Evolutionary conservation across 2,888 invertebrate genomes (phyloP).

Genomic region (Rhopalosiphum nymphaeae): DNA sequence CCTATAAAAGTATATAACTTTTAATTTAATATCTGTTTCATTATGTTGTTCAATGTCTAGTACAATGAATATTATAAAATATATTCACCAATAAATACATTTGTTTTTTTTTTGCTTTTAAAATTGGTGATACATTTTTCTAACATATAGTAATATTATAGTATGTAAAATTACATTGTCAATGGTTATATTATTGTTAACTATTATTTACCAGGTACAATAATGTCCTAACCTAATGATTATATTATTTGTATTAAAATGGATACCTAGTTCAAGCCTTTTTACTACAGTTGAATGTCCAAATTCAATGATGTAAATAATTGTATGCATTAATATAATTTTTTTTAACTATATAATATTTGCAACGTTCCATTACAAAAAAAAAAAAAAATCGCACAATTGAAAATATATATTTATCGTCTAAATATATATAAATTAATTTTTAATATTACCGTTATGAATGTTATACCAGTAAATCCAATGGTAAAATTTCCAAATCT

Average conservation of each 20-base stretch:
- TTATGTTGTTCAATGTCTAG: conserved; percentile 50
- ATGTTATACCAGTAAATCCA: conserved; percentile 54
- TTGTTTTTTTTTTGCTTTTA: conserved; percentile 48
- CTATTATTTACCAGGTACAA: conserved; percentile 57
- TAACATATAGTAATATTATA: conserved; percentile 40
- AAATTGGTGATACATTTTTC: conserved; percentile 49
- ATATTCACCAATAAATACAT: conserved; percentile 37
- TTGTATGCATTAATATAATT: conserved; percentile 55
- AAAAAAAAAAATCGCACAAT: conserved; percentile 55
- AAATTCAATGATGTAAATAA: conserved; percentile 59
- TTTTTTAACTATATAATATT: conserved; percentile 53
- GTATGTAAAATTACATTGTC: conserved; percentile 48
- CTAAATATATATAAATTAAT: conserved; percentile 36
- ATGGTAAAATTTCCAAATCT: conserved; percentile 60
- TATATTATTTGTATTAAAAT: conserved; percentile 57
- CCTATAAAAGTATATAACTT: conserved; percentile 32
- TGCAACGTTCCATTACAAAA: conserved; percentile 61
- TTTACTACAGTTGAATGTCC: conserved; percentile 53
- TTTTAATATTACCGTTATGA: conserved; percentile 58
- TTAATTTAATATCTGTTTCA: conserved; percentile 55
- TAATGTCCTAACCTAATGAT: conserved; percentile 52
- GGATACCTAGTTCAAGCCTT: conserved; percentile 48
- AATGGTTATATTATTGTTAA: conserved; percentile 60
- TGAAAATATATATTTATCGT: conserved; percentile 40
- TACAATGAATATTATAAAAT: conserved; percentile 49